Base-by-base conservation (phyloP, 2,888 invertebrate genomes). In the Phytoseiulus persimilis region DNA sequence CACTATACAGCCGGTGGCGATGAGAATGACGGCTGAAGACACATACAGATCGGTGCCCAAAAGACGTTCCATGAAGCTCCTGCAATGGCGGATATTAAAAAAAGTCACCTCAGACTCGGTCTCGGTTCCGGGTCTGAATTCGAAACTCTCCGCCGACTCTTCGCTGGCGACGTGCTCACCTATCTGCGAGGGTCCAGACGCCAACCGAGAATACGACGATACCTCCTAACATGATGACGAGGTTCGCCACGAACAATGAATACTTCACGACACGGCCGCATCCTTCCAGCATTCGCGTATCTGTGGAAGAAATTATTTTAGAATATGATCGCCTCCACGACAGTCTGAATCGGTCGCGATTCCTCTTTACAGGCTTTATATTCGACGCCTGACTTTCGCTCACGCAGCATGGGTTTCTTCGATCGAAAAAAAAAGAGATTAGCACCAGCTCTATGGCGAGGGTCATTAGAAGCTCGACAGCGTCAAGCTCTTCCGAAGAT, bases 221-320 rank as follows among this genome's bases (percentile, higher is more conserved):
- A 45, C 97, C 97, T 32, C 96, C 96, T 91, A 97, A 92, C 92
- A 96, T 95, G 92, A 96, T 96, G 32, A 97, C 93, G 90, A 96
- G 94, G 93, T 97, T 97, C 90, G 96, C 94, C 91, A 95, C 94
- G 93, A 97, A 96, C 92, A 97, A 94, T 91, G 95, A 95, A 93
- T 96, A 95, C 93, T 97, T 97, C 94, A 97, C 96, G 92, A 95
- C 96, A 92, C 96, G 95, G 91, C 97, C 96, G 93, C 96, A 97
- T 92, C 96, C 95, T 93, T 96, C 96, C 95, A 96, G 96, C 92
- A 91, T 91, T 33, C 46, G 31, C 31, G 46, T 90, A 32, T 87
- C 87, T 87, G 87, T 0, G 33, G 33, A 9, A 39, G 28, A 65
- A 46, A 18, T 23, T 3, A 65, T 14, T 65, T 65, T 23, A 65